Evolutionary conservation across 2,888 invertebrate genomes (phyloP), one percentile per base, ranked within the genome.

Genomic region (Sylvicola cinctus): DNA sequence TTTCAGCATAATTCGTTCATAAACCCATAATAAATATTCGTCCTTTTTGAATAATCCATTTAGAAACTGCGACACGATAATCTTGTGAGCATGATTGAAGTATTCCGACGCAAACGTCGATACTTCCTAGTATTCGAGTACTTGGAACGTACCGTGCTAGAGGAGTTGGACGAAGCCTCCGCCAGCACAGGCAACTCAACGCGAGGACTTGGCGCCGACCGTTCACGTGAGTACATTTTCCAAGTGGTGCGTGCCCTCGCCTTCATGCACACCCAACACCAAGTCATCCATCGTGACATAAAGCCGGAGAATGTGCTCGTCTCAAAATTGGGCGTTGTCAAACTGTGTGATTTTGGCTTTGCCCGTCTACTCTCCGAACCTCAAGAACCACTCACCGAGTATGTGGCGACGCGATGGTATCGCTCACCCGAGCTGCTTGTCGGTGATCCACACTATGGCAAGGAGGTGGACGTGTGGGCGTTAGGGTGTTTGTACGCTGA

Each of bases 331-430:
- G 84, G 84, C 1, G 73, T 87, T 4, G 76, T 87, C 27, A 87
- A 88, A 58, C 61, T 88, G n/a, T 87, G 87, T 52, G 87, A 88
- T 61, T 78, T 88, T 44, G 87, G 88, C 2, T 87, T 87, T 49
- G 87, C 87, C 1, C 62, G 87, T 25, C 61, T 76, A 1, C 60
- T 79, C 36, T 72, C 74, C 1, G 20, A 20, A 6, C 63, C 66
- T 1, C 77, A 79, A 1, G 83, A 84, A 51, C 72, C 75, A 1
- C 83, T 79, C 59, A 87, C 81, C 36, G 87, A 85, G 56, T 87
- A 87, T 51, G 87, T 87, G 23, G 87, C 87, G 10, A 88, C 88
- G 0, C 58, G 42, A 41, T 85, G 84, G 84, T 88, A 87, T 58
- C 60, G 87, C 35, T 81, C 85, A 1, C 87, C 87, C 0, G 87